Evolutionary conservation across 2,888 invertebrate species (phyloP), one percentile per base, ranked within the genome.

Genomic region (Phyllotreta cruciferae): DNA sequence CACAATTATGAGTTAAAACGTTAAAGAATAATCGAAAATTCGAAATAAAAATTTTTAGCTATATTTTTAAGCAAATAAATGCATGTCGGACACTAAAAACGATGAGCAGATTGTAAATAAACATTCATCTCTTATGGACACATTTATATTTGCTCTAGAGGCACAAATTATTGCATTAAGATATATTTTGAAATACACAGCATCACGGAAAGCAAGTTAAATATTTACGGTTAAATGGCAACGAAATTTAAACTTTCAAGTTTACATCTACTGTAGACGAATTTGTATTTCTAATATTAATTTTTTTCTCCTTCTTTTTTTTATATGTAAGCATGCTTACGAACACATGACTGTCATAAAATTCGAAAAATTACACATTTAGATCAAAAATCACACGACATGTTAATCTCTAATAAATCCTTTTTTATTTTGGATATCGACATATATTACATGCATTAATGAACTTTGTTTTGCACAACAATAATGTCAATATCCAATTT

Each of bases 81-180:
- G 24, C 24, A 24, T 24, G 24, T 24, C 24, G 4, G n/a, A 34
- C 9, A 35, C 49, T 49, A 49, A 9, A 24, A 24, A 24, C 24
- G 4, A 24, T 4, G 24, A 24, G 24, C 24, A 24, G 24, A 24
- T 24, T 24, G 24, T 24, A 35, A 49, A 49, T 49, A 35, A 35
- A 49, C n/a, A 13, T 10, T 10, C 10, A 35, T 35, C 38, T 45
- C 44, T 42, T 9, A 38, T 54, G 44, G 38, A 45, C 34, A 45
- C 38, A 9, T n/a, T 8, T 10, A 11, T 56, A 10, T 47, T 47
- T 61, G 61, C 56, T 47, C 50, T 62, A 11, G 63, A 61, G 66
- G 66, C 63, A 66, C 66, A 57, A n/a, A 53, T 66, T 66, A 66
- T 66, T 66, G 66, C 66, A 56, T 63, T 49, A 56, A 57, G 47